Evolutionary conservation across 2,113 vertebrate species (phyloP).

Genomic region (Callopanchax toddi): DNA sequence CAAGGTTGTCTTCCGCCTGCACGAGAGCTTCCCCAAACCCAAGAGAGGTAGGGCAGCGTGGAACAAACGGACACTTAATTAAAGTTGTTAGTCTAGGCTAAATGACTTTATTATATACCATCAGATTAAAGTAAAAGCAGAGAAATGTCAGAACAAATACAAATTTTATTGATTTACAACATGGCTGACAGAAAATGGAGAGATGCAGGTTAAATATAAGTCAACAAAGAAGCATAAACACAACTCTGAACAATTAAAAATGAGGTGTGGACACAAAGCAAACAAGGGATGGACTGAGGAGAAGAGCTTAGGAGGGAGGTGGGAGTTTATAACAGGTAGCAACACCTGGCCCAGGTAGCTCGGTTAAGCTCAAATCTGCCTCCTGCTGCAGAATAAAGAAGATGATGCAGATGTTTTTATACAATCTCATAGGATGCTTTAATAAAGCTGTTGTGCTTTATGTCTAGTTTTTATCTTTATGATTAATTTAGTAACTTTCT

Average conservation of each 20-base stretch:
- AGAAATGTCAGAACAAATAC: too few species aligned
- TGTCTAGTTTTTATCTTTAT: too few species aligned
- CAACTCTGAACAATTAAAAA: too few species aligned
- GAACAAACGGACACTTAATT: too few species aligned
- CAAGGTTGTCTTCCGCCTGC: conserved; percentile 95
- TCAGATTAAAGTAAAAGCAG: not conserved
- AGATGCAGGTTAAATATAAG: too few species aligned
- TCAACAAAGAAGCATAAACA: too few species aligned
- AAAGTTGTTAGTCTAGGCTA: too few species aligned
- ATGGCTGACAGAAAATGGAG: too few species aligned
- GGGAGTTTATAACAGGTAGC: not conserved
- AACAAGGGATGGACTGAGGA: not conserved
- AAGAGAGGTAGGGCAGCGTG: conserved; percentile 96
- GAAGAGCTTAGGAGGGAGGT: not conserved
- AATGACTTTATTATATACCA: too few species aligned
- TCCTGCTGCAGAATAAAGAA: not conserved
- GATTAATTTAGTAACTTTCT: too few species aligned
- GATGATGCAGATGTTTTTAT: not conserved
- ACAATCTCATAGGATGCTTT: not conserved
- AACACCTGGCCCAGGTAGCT: not conserved
- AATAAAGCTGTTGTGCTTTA: not conserved
- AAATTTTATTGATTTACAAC: too few species aligned
- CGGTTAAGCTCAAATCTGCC: not conserved
- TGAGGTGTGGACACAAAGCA: not conserved
- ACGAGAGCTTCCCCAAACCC: conserved; percentile 98